phyloP scores from a whole-genome alignment of 2,113 vertebrate species.

The Calonectris borealis region DNA sequence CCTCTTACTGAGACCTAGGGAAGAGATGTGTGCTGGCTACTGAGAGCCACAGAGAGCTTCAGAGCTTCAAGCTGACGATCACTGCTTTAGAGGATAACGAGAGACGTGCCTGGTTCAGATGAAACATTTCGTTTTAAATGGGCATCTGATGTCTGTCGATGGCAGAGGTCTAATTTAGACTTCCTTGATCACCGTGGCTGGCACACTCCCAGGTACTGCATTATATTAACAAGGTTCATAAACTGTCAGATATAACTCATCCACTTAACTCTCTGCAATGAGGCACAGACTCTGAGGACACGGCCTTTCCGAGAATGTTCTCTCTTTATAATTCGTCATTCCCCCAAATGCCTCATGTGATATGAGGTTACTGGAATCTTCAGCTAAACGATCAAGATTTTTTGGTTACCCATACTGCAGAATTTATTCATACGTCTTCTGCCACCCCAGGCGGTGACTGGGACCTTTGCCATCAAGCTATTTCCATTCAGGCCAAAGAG shows the following conservation, averaged over 20 bases:
- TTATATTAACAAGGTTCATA: constrained; percentile 67
- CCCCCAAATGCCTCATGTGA: neutral
- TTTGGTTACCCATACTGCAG: neutral
- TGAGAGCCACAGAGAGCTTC: neutral
- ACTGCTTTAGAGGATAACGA: constrained; percentile 21
- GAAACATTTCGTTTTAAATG: constrained; percentile 42
- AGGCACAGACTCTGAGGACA: constrained; percentile 30
- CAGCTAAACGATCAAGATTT: neutral
- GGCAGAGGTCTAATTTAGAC: constrained; percentile 60
- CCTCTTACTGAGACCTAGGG: neutral
- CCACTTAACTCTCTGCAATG: constrained; percentile 55
- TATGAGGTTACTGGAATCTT: constrained; percentile 34
- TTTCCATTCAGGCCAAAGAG: neutral
- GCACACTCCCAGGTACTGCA: constrained; percentile 42
- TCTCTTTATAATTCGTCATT: constrained; percentile 21
- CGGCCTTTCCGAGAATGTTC: constrained; percentile 51
- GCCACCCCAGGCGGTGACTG: neutral
- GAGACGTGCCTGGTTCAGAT: neutral
- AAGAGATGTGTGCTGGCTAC: neutral
- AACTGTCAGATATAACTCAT: constrained; percentile 62
- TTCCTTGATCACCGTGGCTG: constrained; percentile 34
- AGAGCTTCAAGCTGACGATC: constrained; percentile 3
- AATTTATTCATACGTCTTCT: neutral
- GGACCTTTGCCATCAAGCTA: neutral
- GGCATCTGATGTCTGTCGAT: constrained; percentile 10